Base-by-base conservation (phyloP, 2,888 invertebrate species). In the Platycheirus rosarum region DNA sequence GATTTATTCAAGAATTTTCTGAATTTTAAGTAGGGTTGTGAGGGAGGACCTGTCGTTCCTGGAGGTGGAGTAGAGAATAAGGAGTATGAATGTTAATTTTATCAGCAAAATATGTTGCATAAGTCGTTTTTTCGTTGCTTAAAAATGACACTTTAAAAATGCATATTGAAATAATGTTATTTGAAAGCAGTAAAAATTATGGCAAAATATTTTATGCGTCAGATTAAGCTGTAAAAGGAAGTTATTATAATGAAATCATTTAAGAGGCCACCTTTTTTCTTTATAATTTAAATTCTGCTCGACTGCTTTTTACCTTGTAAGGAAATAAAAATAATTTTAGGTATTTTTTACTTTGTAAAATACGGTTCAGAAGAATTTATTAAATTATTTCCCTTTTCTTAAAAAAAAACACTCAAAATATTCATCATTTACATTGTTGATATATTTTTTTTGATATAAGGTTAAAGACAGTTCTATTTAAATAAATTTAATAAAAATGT, bases 1-100 rank as follows among this genome's bases (percentile, higher is more conserved):
- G 78, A 79, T 79, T 79, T 79, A 79, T 79, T 74, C 62, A 42
- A 37, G 68, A 65, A 74, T 74, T 79, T 73, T 74, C 73, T 68
- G 73, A 79, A 79, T 79, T 79, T 79, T 49, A 79, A 79, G 68
- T 69, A 63, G 73, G 46, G 42, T 32, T 6, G 23, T 14, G 40
- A 32, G 18, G 68, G 23, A 14, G 48, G 11, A 7, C 3, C 7
- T 55, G 13, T 51, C 44, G 40, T 16, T 7, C 32, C 57, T 55
- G 9, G 18, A 57, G 2, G 4, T 13, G 13, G 35, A 20, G 40
- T 51, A 29, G 42, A 32, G 40, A 23, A 57, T 57, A 40, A 46
- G 26, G 18, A 46, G 23, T n/a, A 48, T 49, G 65, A 65, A 66
- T 53, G 57, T 66, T 60, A 77, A 71, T 77, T 71, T 66, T 66